Conservation (phyloP, 2,888 invertebrate genomes). For the Tenthredo mesomela region DNA sequence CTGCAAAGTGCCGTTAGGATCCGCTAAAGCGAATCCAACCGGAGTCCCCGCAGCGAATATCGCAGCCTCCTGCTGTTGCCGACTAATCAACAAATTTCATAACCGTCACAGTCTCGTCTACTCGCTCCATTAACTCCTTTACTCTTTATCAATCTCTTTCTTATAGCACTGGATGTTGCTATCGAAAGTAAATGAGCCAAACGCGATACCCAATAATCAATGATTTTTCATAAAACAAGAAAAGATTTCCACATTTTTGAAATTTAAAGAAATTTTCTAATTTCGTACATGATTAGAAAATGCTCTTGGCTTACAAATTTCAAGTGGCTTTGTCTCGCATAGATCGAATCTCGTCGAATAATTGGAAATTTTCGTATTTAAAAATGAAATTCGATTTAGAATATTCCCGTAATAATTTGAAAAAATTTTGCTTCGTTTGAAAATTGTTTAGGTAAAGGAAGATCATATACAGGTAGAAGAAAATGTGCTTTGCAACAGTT, state of each 20-base stretch:
- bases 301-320: too few relatives aligned
- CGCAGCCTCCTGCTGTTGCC: slow-evolving; percentile 68
- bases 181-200: neutral
- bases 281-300: too few relatives aligned
- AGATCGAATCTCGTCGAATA: too few relatives aligned
- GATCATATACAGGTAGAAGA: neutral
- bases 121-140: slow-evolving; percentile 35
- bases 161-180: neutral
- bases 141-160: slow-evolving; percentile 11
- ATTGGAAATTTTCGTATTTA: neutral
- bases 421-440: neutral
- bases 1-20: slow-evolving; percentile 72
- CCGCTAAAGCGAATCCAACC: slow-evolving; percentile 71
- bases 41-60: slow-evolving; percentile 69
- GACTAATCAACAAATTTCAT: slow-evolving; percentile 62
- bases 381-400: neutral
- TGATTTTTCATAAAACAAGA: neutral
- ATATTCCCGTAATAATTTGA: neutral
- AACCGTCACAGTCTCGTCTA: slow-evolving; percentile 46
- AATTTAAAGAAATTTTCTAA: too few relatives aligned
- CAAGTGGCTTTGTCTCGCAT: too few relatives aligned
- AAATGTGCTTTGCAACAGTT: neutral
- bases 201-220: neutral
- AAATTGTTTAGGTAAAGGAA: neutral
- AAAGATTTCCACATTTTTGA: neutral